Evolutionary conservation across 1,140 invertebrate genomes (phyloP).

Genomic region (Drosophila baimaii): DNA sequence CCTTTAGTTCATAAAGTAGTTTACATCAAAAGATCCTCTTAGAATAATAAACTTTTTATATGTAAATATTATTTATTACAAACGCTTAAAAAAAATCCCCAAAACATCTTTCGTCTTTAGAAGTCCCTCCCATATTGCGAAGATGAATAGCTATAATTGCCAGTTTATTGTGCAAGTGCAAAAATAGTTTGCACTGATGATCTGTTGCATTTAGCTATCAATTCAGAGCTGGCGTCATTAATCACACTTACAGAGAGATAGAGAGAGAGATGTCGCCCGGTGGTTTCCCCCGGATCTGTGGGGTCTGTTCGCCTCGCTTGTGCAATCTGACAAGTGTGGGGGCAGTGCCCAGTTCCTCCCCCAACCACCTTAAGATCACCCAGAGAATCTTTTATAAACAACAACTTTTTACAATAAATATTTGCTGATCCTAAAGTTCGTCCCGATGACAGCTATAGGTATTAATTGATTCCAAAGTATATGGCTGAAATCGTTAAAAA

Average conservation of each 20-base stretch:
- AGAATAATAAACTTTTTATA: too few species aligned
- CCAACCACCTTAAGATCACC: not conserved
- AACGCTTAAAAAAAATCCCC: not conserved
- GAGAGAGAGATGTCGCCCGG: constrained; percentile 17
- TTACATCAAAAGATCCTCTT: too few species aligned
- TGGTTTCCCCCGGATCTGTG: constrained; percentile 4
- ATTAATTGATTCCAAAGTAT: not conserved
- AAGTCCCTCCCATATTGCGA: not conserved
- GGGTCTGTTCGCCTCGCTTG: constrained; percentile 12
- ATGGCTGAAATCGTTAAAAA: not conserved
- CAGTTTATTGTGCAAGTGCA: constrained; percentile 20
- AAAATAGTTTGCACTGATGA: constrained; percentile 15
- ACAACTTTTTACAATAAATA: not conserved
- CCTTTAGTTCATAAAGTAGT: too few species aligned
- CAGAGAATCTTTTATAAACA: too few species aligned
- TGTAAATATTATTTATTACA: too few species aligned
- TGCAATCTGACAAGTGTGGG: constrained; percentile 23
- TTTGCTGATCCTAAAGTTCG: not conserved
- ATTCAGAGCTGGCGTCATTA: constrained; percentile 29
- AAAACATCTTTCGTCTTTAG: not conserved
- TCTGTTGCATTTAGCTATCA: constrained; percentile 29
- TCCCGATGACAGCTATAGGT: not conserved
- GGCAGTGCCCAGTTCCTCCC: not conserved
- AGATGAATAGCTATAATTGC: constrained; percentile 2
- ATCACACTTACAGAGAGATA: constrained; percentile 32